Base-by-base conservation (phyloP, 2,113 vertebrate genomes). In the Ctenomys sociabilis region DNA sequence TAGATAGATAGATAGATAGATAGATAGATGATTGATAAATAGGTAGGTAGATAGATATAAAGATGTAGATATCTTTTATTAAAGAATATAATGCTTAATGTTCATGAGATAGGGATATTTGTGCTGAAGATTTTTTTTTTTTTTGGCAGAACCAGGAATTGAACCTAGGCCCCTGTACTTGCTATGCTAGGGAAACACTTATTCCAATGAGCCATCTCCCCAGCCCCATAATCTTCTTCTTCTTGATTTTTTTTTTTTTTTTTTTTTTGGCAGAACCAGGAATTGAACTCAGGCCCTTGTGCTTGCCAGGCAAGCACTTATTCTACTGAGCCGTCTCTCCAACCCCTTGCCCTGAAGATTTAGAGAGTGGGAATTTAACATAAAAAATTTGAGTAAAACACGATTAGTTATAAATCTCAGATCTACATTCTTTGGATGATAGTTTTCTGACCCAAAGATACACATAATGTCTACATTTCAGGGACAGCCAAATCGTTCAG, bases 341-440 rank as follows among this genome's bases (percentile, higher is more conserved):
- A n/a, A n/a, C n/a, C n/a, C n/a, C n/a, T n/a, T 10, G 10, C 2
- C 3, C 17, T 40, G 12, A 3, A 1, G 0, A 95, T 13, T 70
- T 19, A 52, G 9, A 61, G 57, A 94, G 88, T 72, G 17, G 0
- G 75, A 83, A 88, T 94, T 96, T 95, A 93, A 2, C 35, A 32
- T 52, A 66, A 86, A 94, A 54, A 21, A 90, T 0, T 0, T 40
- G 16, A 96, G 94, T 4, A 17, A 3, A 24, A 82, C 5, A 77
- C 5, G 30, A 32, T 78, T 88, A 92, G 49, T 10, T 52, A 84
- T 2, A 88, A 45, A 40, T 0, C 68, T 49, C 73, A 35, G 89
- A 8, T 21, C 68, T 90, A 57, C 17, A 87, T 85, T 94, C 3
- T 91, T 93, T 57, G 4, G 14, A 45, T 64, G 37, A 80, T 68